Percentiles rank a stretch among this genome's conserved stretches.
Conservation (phyloP, 2,888 invertebrate species). For the Autographa pulchrina region DNA sequence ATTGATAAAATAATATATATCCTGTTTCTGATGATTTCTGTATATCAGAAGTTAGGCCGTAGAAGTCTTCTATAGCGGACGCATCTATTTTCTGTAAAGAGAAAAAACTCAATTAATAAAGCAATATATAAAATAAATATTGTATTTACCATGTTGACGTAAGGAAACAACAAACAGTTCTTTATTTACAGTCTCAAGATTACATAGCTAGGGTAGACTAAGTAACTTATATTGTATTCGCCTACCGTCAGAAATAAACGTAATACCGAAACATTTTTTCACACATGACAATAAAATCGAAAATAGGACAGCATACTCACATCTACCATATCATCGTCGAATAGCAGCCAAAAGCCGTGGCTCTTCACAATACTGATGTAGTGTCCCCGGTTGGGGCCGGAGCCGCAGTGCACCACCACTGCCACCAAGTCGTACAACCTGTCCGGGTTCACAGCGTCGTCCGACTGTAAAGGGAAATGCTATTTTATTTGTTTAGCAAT, state of each 20-base stretch:
- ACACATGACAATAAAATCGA: background rate
- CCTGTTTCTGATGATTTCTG: slow-evolving; percentile 99
- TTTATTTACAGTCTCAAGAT: too few species aligned
- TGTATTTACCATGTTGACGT: too few species aligned
- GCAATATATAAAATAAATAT: background rate
- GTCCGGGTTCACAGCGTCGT: slow-evolving; percentile 99
- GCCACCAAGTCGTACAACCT: slow-evolving; percentile 99
- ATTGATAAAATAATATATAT: slow-evolving; percentile 99
- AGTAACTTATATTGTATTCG: too few species aligned
- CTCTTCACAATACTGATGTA: slow-evolving; percentile 99
- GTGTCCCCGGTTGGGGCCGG: slow-evolving; percentile 99
- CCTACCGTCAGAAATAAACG: too few species aligned
- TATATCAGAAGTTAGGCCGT: slow-evolving; percentile 99
- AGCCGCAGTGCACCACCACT: slow-evolving; percentile 99
- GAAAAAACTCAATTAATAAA: slow-evolving; percentile 27
- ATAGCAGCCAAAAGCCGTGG: slow-evolving; percentile 99
- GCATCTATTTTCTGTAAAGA: slow-evolving; percentile 98
- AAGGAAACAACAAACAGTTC: too few species aligned
- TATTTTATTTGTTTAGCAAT: slow-evolving; percentile 19
- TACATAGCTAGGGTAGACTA: too few species aligned
- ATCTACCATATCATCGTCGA: slow-evolving; percentile 99
- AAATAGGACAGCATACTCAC: slow-evolving; percentile 89
- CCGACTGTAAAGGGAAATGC: slow-evolving; percentile 91
- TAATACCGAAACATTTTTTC: background rate
- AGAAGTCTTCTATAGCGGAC: slow-evolving; percentile 99